Evolutionary conservation across 2,797 vertebrate genomes (phyloP), one percentile per base, ranked within the genome.

Genomic region (Catamblyrhynchus diadema): DNA sequence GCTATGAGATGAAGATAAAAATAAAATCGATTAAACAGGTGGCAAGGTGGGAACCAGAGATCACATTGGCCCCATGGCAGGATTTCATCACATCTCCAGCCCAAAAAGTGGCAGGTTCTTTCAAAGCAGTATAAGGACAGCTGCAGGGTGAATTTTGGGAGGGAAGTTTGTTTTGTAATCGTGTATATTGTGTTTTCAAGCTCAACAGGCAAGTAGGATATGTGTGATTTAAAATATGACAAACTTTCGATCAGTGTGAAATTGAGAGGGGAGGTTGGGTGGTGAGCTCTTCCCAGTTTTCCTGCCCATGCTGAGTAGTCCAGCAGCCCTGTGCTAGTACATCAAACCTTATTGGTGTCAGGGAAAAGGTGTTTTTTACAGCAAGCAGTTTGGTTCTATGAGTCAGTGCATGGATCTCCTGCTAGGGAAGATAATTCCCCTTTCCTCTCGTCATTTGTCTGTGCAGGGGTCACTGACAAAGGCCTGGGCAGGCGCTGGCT

Each of bases 381-480:
- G 57, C 21, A 45, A 61, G 48, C 53, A 25, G 3, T 62, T 83
- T 33, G 50, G 37, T 83, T 75, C 12, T n/a, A 28, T 51, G 50
- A 64, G 65, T 64, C 83, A 30, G 37, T 7, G 39, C 48, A 10
- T 6, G 27, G 41, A 25, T 44, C 11, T 69, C 30, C 39, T 42
- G 39, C 30, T 20, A 47, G 59, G 0, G 14, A 78, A 71, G 62
- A 15, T 17, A 78, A 86, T 35, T 81, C n/a, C 45, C 13, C 59
- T 74, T 72, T 21, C 47, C 51, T 42, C 28, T 61, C 0, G 0
- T 53, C 0, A 0, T 66, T 44, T 67, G 32, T 28, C 37, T 59
- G 74, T 4, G 2, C 60, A 37, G 16, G 73, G 74, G 48, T 74
- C 78, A 14, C 4, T 65, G 19, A n/a, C 2, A 4, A 48, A 44